Conservation (phyloP, 2,797 vertebrate species). For the Ceryle rudis region DNA sequence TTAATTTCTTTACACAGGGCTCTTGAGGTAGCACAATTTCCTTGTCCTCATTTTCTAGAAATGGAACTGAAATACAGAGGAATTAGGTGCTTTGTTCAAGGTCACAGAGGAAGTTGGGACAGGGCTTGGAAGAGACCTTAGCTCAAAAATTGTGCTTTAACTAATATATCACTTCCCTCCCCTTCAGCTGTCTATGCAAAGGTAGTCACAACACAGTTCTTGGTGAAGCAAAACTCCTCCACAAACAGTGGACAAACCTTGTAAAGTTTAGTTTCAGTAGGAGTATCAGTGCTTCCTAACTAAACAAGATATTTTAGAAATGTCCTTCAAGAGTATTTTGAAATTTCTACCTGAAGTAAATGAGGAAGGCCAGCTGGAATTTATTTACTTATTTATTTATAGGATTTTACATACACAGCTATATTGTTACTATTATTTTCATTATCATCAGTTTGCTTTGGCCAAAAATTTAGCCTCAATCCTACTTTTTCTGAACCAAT, state of each 20-base stretch:
- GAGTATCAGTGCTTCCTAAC: background rate
- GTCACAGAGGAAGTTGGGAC: conserved; percentile 35
- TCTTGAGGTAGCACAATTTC: conserved; percentile 48
- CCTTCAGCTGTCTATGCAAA: conserved; percentile 25
- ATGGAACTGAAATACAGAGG: conserved; percentile 30
- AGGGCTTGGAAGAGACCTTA: conserved; percentile 39
- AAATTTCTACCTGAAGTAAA: background rate
- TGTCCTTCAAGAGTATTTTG: background rate
- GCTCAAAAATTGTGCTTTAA: conserved; percentile 49
- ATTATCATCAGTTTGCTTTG: background rate
- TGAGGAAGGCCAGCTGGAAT: background rate
- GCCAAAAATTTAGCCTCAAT: background rate
- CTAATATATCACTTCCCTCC: conserved; percentile 49
- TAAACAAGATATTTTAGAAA: background rate
- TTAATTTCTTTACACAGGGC: conserved; percentile 56
- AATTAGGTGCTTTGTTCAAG: conserved; percentile 47
- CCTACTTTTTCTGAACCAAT: background rate
- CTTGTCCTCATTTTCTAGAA: conserved; percentile 64
- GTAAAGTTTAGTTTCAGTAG: background rate
- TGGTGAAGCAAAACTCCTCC: conserved; percentile 38
- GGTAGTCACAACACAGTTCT: conserved; percentile 37
- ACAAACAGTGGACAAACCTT: background rate
- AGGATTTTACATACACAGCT: background rate
- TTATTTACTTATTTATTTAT: no score
- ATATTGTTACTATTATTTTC: background rate